Evolutionary conservation across 2,113 vertebrate species (phyloP).

Genomic region (Lontra canadensis): DNA sequence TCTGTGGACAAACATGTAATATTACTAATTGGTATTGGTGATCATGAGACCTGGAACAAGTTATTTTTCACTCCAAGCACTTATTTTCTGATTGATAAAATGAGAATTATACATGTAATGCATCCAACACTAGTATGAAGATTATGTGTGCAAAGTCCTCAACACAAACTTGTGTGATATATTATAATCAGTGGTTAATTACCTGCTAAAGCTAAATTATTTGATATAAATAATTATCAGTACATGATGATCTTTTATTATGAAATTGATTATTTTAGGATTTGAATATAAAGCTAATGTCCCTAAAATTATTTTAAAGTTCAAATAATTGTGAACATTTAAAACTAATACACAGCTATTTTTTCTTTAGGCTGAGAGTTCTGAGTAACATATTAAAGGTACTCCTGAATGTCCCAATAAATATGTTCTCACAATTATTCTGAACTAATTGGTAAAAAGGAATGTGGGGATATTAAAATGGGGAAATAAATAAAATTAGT

Average conservation of each 20-base stretch:
- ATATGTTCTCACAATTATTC: constrained; percentile 18
- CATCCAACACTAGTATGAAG: background rate
- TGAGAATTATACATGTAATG: background rate
- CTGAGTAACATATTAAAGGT: background rate
- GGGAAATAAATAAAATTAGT: background rate
- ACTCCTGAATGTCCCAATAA: background rate
- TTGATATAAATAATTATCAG: background rate
- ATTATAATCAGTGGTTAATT: background rate
- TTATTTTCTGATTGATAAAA: background rate
- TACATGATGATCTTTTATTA: background rate
- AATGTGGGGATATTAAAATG: background rate
- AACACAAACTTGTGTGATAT: fast-evolving
- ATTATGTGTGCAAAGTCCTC: background rate
- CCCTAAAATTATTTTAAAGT: constrained; percentile 21
- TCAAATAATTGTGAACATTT: constrained; percentile 33
- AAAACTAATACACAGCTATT: background rate
- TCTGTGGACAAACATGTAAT: background rate
- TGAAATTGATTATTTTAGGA: background rate
- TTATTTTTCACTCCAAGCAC: background rate
- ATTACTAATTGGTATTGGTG: background rate
- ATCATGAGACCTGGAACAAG: background rate
- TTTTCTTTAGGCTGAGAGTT: background rate
- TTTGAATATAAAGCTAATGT: background rate
- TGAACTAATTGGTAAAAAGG: background rate
- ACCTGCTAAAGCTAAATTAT: background rate